Base-by-base conservation (phyloP, 2,888 invertebrate species). In the Lucinisca nassula region DNA sequence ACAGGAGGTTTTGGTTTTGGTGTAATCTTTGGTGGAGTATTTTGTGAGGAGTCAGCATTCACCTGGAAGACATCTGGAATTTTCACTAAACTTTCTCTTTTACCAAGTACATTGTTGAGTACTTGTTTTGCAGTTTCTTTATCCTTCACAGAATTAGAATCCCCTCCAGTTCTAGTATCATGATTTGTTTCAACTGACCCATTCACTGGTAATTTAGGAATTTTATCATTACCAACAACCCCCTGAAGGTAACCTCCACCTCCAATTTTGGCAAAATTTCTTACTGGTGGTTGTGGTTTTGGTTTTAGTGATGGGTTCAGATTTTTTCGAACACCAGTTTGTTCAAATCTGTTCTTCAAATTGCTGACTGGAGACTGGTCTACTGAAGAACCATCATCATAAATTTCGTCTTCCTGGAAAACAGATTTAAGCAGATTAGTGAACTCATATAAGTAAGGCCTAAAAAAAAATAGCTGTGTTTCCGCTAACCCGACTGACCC, bases 371-470 rank as follows among this genome's bases (percentile, higher is more conserved):
- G 38, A 32, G 82, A 67, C 32, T 32, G 51, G 32, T 72, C 82
- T 17, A 21, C 67, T 12, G 67, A 30, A 6, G 55, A 55, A 14
- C 79, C 76, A 74, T 85, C 88, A 81, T 85, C 85, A 76, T 89
- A 89, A 35, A 86, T 86, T 6, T 85, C 88, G n/a, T 85, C 88
- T 21, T 85, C 88, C 79, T 89, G 67, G 21, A 73, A 78, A 73
- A 77, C 8, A 67, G 17, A 67, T n/a, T n/a, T n/a, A n/a, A n/a
- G n/a, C n/a, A n/a, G n/a, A n/a, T n/a, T n/a, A n/a, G n/a, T n/a
- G n/a, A n/a, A n/a, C n/a, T n/a, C n/a, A n/a, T n/a, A n/a, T n/a
- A n/a, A n/a, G n/a, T n/a, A n/a, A n/a, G n/a, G n/a, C n/a, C n/a
- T n/a, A n/a, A n/a, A n/a, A n/a, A n/a, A n/a, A n/a, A n/a, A n/a